Conservation (phyloP, 2,113 vertebrate species). For the Glaucidium brasilianum region DNA sequence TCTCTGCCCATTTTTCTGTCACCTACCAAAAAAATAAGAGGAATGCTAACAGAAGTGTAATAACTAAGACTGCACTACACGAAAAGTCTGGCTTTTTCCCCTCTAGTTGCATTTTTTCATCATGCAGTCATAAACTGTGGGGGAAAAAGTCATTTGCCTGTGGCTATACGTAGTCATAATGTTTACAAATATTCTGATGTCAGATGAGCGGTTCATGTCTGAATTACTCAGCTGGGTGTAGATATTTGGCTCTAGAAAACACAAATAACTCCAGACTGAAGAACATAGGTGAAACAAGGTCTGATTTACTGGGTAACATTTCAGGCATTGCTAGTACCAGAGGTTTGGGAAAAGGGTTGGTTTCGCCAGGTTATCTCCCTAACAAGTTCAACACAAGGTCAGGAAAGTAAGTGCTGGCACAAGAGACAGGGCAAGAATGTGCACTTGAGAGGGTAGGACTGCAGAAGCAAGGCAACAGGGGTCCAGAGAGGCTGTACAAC, state of each 20-base stretch:
- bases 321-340: not conserved
- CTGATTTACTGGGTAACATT: not conserved
- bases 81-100: not conserved
- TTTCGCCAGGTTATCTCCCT: not conserved
- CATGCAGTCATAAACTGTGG: not conserved
- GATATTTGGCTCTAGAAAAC: not conserved
- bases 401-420: not conserved
- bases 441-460: not conserved
- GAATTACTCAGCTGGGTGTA: not conserved
- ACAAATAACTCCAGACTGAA: not conserved
- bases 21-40: not conserved
- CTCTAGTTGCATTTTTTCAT: not conserved
- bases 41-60: not conserved
- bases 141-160: not conserved
- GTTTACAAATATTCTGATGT: not conserved
- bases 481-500: not conserved
- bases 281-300: not conserved
- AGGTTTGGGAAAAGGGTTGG: not conserved
- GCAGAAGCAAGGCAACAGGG: not conserved
- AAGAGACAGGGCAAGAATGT: not conserved
- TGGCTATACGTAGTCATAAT: not conserved
- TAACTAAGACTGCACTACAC: not conserved
- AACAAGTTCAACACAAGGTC: not conserved
- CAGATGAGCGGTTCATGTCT: not conserved
- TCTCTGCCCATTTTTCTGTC: not conserved